Evolutionary conservation across 2,113 vertebrate genomes (phyloP).

Genomic region (Cololabis saira): DNA sequence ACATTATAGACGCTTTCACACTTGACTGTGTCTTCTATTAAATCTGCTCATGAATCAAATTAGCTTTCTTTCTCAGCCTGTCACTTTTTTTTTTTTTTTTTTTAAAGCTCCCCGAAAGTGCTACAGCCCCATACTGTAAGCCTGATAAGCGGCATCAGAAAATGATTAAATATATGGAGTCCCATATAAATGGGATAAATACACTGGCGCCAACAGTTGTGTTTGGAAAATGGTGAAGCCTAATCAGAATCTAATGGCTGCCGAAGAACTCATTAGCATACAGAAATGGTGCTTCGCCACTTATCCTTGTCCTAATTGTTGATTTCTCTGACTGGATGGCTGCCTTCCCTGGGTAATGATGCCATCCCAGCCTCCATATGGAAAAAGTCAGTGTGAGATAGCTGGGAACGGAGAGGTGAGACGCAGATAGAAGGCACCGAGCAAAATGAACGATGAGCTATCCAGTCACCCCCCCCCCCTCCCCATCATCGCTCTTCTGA

Average conservation of each 20-base stretch:
- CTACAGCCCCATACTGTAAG: constrained; percentile 1
- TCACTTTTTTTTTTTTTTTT: constrained; percentile 34
- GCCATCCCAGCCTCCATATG: constrained; percentile 33
- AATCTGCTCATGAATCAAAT: constrained; percentile 82
- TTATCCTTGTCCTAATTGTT: constrained; percentile 71
- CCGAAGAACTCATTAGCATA: constrained; percentile 57
- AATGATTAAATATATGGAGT: constrained; percentile 60
- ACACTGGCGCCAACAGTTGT: constrained; percentile 24
- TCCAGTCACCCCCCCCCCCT: constrained; percentile 6
- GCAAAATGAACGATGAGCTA: constrained; percentile 10
- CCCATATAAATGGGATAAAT: constrained; percentile 53
- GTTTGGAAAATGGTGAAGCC: constrained; percentile 1
- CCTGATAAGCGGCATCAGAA: constrained; percentile 45
- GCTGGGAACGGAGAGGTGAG: not conserved
- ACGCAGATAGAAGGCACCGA: not conserved
- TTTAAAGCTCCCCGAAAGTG: constrained; percentile 29
- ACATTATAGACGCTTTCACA: constrained; percentile 73
- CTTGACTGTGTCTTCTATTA: constrained; percentile 77
- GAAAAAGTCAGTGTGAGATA: constrained; percentile 8
- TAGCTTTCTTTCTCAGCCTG: constrained; percentile 61
- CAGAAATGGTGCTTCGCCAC: constrained; percentile 67
- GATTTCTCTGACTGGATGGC: constrained; percentile 58
- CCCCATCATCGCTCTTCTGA: constrained; percentile 19
- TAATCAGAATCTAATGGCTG: constrained; percentile 56
- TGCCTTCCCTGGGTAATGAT: constrained; percentile 64